Evolutionary conservation across 2,888 invertebrate species (phyloP).

Genomic region (Drosophila recens): DNA sequence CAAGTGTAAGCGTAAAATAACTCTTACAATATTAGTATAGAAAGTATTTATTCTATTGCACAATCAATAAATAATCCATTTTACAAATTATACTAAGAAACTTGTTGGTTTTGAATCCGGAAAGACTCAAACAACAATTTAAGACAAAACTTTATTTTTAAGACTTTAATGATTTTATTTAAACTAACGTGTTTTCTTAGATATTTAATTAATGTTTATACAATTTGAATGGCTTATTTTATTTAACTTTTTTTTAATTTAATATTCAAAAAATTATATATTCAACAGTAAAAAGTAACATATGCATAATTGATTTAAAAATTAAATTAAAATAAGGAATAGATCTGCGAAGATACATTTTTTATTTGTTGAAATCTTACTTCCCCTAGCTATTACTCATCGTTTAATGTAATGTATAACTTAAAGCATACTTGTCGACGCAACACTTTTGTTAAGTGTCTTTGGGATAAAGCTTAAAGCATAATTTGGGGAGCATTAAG

Average conservation of each 20-base stretch:
- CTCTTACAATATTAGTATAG: constrained; percentile 3
- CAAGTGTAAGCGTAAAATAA: constrained; percentile 21
- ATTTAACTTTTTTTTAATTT: too few relatives aligned
- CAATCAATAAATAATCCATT: constrained; percentile 10
- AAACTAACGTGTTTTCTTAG: too few relatives aligned
- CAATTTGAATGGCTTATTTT: too few relatives aligned
- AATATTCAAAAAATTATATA: too few relatives aligned
- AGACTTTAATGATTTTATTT: too few relatives aligned
- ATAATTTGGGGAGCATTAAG: constrained; percentile 12
- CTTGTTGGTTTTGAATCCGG: not conserved
- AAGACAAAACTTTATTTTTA: too few relatives aligned
- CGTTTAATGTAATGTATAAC: not conserved
- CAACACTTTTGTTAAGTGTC: not conserved
- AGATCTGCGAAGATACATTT: too few relatives aligned
- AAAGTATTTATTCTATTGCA: not conserved
- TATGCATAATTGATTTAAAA: too few relatives aligned
- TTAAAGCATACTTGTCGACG: not conserved
- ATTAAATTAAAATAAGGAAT: too few relatives aligned
- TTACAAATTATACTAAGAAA: not conserved
- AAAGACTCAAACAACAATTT: not conserved
- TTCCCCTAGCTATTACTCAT: not conserved
- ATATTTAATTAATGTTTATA: too few relatives aligned
- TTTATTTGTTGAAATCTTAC: not conserved
- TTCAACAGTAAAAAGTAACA: too few relatives aligned
- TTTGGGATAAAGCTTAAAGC: constrained; percentile 14